Evolutionary conservation across 2,888 invertebrate species (phyloP).

Genomic region (Folsomia manolachei): DNA sequence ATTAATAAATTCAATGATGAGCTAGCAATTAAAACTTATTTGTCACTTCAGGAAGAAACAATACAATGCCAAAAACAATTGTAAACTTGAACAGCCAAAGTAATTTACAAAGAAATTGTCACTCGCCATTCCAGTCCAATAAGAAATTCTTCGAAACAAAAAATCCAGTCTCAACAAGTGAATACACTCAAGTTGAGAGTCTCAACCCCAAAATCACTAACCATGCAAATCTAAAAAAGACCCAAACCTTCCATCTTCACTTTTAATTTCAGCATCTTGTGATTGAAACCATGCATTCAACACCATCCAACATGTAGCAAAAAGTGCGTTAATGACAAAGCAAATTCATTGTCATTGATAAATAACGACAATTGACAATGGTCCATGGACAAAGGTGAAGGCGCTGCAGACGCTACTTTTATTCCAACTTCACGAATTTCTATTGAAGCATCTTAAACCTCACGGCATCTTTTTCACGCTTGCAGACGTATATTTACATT

Average conservation of each 20-base stretch:
- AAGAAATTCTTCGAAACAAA: too few relatives aligned
- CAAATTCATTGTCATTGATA: not conserved
- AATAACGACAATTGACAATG: not conserved
- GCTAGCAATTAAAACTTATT: not conserved
- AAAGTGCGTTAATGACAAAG: not conserved
- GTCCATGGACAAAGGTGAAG: too few relatives aligned
- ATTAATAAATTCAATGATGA: not conserved
- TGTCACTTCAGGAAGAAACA: not conserved
- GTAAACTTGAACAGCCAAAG: not conserved
- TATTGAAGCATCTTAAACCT: too few relatives aligned
- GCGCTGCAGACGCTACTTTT: not conserved
- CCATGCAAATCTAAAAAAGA: not conserved
- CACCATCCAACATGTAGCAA: too few relatives aligned
- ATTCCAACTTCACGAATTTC: not conserved
- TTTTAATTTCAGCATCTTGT: too few relatives aligned
- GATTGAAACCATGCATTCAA: too few relatives aligned
- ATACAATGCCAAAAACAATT: not conserved
- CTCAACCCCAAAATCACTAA: not conserved
- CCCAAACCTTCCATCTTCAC: too few relatives aligned
- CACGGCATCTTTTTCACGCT: too few relatives aligned
- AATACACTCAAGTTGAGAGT: not conserved
- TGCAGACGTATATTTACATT: too few relatives aligned
- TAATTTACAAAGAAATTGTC: too few relatives aligned
- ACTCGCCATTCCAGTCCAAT: not conserved
- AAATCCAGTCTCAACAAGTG: too few relatives aligned